Base-by-base conservation (phyloP, 2,113 vertebrate species). In the Talpa occidentalis region DNA sequence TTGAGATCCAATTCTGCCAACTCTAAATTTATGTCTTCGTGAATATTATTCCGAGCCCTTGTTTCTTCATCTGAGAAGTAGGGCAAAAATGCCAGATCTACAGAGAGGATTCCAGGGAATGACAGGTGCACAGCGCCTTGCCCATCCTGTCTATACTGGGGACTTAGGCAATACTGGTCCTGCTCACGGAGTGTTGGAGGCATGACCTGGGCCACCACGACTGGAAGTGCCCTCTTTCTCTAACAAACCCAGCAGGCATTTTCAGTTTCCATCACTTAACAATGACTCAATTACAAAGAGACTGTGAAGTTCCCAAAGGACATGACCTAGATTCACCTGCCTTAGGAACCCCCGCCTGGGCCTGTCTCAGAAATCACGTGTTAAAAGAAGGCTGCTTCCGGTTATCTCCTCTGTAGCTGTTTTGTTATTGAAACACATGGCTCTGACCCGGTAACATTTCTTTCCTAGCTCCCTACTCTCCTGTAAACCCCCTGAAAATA, bases 131-230 rank as follows among this genome's bases (percentile, higher is more conserved):
- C 49, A 11, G 80, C 0, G 4, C 37, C 12, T 26, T 3, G 15
- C 26, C 59, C 21, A 5, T 15, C 30, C 35, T 2, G 9, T 24
- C 4, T 2, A 10, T 0, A 28, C 70, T 2, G 1, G 37, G 90
- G 21, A 49, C 60, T 35, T 52, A 10, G 90, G 56, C 49, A 17
- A 32, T 3, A 11, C 16, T 35, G 80, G 79, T 40, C 40, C 49
- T 42, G 14, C 32, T 24, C 10, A 1, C 2, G 30, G 44, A 4
- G 3, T 10, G 14, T 9, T 26, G 24, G 86, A 5, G 3, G 54
- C 54, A 56, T 56, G 24, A 56, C 5, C 66, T 69, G n/a, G 16
- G 16, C n/a, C 66, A 19, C 32, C 40, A 6, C 6, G 12, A 14
- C 22, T 0, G 1, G 37, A 79, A 37, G 14, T 28, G 93, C 26